Conservation (phyloP, 2,888 invertebrate species). For the Norana najaformis region DNA sequence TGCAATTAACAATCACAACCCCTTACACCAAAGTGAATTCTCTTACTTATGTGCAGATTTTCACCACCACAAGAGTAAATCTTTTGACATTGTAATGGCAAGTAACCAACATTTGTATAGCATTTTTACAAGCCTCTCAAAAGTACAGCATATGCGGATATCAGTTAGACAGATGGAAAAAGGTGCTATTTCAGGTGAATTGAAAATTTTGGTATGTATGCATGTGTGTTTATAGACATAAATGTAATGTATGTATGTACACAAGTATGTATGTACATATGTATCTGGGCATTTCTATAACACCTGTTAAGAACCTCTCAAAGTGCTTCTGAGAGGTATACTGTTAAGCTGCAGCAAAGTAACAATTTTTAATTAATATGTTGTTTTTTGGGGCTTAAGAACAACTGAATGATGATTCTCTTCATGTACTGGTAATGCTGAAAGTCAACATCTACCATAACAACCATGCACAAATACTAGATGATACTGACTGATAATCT, state of each 20-base stretch:
- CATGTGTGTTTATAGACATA: too few relatives aligned
- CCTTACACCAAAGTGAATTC: not conserved
- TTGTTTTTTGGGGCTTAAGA: not conserved
- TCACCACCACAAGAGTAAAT: not conserved
- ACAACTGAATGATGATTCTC: too few relatives aligned
- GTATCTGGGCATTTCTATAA: not conserved
- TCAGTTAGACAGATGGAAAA: not conserved
- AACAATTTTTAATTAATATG: not conserved
- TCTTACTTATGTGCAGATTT: too few relatives aligned
- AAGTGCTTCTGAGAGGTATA: not conserved
- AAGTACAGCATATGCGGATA: not conserved
- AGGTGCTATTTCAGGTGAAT: too few relatives aligned
- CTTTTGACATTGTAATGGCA: not conserved
- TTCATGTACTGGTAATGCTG: too few relatives aligned
- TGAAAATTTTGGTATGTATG: too few relatives aligned
- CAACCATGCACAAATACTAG: too few relatives aligned
- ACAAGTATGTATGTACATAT: not conserved
- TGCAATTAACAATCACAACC: not conserved
- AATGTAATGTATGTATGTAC: too few relatives aligned
- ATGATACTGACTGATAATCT: too few relatives aligned
- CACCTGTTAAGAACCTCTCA: not conserved
- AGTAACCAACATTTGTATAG: not conserved
- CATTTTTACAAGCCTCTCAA: not conserved
- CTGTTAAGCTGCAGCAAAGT: not conserved
- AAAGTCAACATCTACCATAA: too few relatives aligned